Evolutionary conservation across 2,797 vertebrate species (phyloP), one percentile per base, ranked within the genome.

Genomic region (Chelonia mydas): DNA sequence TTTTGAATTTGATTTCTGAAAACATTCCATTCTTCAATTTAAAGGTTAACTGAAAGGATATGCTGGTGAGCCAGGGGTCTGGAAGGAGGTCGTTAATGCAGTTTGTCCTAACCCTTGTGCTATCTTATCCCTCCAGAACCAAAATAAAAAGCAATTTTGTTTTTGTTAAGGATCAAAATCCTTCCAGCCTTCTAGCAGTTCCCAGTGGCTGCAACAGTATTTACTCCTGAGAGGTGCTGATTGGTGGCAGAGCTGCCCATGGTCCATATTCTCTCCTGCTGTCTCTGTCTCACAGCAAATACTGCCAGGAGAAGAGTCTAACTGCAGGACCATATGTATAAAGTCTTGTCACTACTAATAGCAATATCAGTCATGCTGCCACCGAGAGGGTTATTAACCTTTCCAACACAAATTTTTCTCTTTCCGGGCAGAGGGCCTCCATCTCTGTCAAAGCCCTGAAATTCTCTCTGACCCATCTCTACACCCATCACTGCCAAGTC

Each of bases 341-440:
- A 28, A 23, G 50, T 59, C 93, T 85, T 57, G 41, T 83, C 76
- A 3, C 87, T 82, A 76, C 54, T 88, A 83, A 95, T 72, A 80
- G 33, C n/a, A 19, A 31, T 82, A 54, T 79, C 72, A 28, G 68
- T 45, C 53, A 80, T 55, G 11, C 68, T 89, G 12, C 61, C 61
- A 57, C 68, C 7, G 51, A 28, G 19, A 25, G 37, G 83, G n/a
- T 83, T 79, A 0, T 83, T 85, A 47, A 10, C 53, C n/a, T 86
- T 87, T 90, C 80, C 86, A 23, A 57, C 82, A 19, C 68, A 86
- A 85, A 94, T 51, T 17, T 6, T 83, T 6, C 84, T 93, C 79
- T 65, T 72, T 80, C 89, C 76, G 68, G 72, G 7, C 0, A 47
- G 90, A 83, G 93, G 77, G 3, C 4, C 23, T 92, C 45, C 61